These are phyloP conservation scores for Oophaga pumilio DNA, from an alignment of 2,113 vertebrate genomes.

Conservation along the genomic window DNA sequence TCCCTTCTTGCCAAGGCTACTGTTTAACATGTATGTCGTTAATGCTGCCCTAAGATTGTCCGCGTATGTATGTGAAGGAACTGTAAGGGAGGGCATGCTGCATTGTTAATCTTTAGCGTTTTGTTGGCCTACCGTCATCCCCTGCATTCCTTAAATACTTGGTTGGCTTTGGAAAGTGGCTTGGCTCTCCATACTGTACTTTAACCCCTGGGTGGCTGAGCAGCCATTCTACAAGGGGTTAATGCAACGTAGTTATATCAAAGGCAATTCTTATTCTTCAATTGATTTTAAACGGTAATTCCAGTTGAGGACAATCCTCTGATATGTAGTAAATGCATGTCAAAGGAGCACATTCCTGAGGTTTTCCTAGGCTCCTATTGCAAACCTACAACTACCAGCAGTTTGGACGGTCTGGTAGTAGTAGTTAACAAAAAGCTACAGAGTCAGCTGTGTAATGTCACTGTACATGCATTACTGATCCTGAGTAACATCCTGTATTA, in stretches of 20 bases:
- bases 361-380: too few species aligned
- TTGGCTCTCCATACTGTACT: conserved; percentile 20
- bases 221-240: not conserved
- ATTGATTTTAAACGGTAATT: not conserved
- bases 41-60: not conserved
- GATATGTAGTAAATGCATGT: not conserved
- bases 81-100: conserved; percentile 28
- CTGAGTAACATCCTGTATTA: too few species aligned
- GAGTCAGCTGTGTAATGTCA: too few species aligned
- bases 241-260: not conserved
- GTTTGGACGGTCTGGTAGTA: too few species aligned
- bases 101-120: conserved; percentile 49
- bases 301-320: not conserved
- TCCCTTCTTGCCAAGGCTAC: not conserved
- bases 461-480: too few species aligned
- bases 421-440: too few species aligned
- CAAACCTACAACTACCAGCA: too few species aligned
- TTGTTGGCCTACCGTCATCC: conserved; percentile 33
- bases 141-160: conserved; percentile 53
- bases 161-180: conserved; percentile 42
- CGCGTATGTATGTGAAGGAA: not conserved
- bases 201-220: conserved; percentile 21
- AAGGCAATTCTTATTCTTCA: too few species aligned
- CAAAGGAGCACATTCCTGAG: too few species aligned
- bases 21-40: not conserved